Percentiles rank a stretch among this genome's conserved stretches.
Conservation (phyloP, 2,888 invertebrate genomes). For the Labia minor region DNA sequence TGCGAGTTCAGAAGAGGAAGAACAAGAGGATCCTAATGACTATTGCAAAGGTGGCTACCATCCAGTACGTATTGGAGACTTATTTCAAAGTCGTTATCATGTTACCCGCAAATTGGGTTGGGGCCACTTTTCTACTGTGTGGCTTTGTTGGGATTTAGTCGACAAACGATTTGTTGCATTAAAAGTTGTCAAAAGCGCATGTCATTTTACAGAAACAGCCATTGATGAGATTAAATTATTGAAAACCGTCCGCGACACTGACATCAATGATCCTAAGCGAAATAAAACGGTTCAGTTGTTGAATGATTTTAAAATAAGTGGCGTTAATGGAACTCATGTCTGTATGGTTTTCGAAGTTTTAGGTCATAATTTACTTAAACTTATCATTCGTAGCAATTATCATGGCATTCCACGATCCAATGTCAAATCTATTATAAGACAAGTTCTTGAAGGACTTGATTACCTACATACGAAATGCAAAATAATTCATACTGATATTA, state of each 20-base stretch:
- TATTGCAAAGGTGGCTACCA: constrained; percentile 98
- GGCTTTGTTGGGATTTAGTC: constrained; percentile 97
- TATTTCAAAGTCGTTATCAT: constrained; percentile 89
- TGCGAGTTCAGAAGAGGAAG: constrained; percentile 80
- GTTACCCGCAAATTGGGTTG: constrained; percentile 93
- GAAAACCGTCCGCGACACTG: constrained; percentile 88
- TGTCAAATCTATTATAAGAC: constrained; percentile 89
- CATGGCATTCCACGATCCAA: constrained; percentile 92
- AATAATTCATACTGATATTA: constrained; percentile 88
- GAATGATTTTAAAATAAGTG: constrained; percentile 96
- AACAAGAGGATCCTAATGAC: constrained; percentile 94
- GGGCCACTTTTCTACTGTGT: constrained; percentile 99
- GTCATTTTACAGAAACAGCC: constrained; percentile 98
- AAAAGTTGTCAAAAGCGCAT: constrained; percentile 98
- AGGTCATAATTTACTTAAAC: constrained; percentile 93
- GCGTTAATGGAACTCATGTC: constrained; percentile 96
- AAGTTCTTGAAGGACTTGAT: constrained; percentile 89
- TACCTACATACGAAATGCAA: constrained; percentile 96
- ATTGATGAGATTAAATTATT: constrained; percentile 97
- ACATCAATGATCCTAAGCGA: constrained; percentile 80
- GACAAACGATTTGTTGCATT: constrained; percentile 93
- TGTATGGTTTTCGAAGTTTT: constrained; percentile 99
- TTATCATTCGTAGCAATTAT: constrained; percentile 97
- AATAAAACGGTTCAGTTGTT: constrained; percentile 95
- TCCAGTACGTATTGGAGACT: constrained; percentile 95